Evolutionary conservation across 2,797 vertebrate species (phyloP).

Genomic region (Alauda arvensis): DNA sequence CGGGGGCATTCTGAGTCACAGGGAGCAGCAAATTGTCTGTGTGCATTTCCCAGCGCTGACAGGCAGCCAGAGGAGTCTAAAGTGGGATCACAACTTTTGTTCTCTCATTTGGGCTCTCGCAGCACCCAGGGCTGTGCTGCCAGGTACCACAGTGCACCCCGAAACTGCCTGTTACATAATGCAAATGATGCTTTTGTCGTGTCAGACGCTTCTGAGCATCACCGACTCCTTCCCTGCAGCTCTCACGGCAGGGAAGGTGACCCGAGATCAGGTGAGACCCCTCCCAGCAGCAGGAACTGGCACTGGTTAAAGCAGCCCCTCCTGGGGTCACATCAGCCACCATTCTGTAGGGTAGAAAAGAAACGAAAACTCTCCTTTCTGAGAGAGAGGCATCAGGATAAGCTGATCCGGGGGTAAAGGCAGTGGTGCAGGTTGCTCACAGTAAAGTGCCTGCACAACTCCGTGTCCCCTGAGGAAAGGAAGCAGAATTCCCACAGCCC

Average conservation of each 20-base stretch:
- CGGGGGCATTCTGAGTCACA: not conserved
- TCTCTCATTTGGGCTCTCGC: not conserved
- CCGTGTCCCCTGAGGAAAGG: not conserved
- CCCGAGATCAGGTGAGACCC: not conserved
- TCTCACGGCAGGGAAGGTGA: not conserved
- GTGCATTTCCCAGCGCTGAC: not conserved
- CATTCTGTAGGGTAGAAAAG: not conserved
- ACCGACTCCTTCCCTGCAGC: not conserved
- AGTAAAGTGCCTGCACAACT: not conserved
- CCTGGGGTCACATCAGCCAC: not conserved
- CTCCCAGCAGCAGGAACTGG: not conserved
- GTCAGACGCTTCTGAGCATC: not conserved
- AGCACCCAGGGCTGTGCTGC: fast-evolving
- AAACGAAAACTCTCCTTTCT: not conserved
- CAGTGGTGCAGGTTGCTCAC: not conserved
- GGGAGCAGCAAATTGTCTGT: not conserved
- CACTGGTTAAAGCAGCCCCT: not conserved
- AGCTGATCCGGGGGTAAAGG: not conserved
- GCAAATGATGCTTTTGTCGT: not conserved
- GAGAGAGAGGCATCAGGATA: not conserved
- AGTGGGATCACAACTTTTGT: not conserved
- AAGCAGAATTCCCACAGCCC: not conserved
- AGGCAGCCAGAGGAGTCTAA: not conserved
- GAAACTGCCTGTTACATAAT: not conserved
- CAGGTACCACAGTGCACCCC: fast-evolving